Evolutionary conservation across 2,113 vertebrate species (phyloP), one percentile per base, ranked within the genome.

Genomic region (Acanthochromis polyacanthus): DNA sequence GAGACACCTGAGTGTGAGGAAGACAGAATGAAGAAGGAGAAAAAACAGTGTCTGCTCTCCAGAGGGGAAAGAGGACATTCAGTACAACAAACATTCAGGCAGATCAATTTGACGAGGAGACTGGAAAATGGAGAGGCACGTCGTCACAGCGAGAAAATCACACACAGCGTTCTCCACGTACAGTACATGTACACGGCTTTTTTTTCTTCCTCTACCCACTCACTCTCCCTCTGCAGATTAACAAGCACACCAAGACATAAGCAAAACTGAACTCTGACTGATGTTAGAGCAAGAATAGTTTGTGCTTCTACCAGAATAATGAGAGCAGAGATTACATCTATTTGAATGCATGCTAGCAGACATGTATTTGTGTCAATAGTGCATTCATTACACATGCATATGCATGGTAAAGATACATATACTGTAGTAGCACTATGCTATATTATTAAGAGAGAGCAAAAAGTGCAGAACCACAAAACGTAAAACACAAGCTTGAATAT

Each of bases 31-130:
- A 74, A 75, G 60, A 32, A 15, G n/a, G 40, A 69, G 40, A 28
- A 69, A 52, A 25, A 77, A 45, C 70, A 36, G 14, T 1, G 48
- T 11, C 77, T 68, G 56, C 58, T 80, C 43, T 78, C 88, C 81
- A 75, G 1, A 1, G 62, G 81, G 70, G 67, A 20, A 58, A 61
- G 62, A 50, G 60, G 75, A 65, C 61, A 62, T 70, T 88, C 68
- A 46, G 71, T 40, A 59, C 64, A 67, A 40, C 84, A 82, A 81
- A 87, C 80, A 84, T 75, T 74, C 52, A 53, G 56, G 62, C 28
- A 52, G 82, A 87, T 81, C 84, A 81, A 82, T 85, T 81, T 70
- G 86, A 85, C n/a, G 45, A 83, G 30, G 58, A 75, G 55, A 57
- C 78, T 64, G 46, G 65, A 76, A 30, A 83, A 82, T 2, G 0